These are phyloP conservation scores for Chaenocephalus aceratus DNA, from an alignment of 2,113 vertebrate genomes.

Conservation along the genomic window DNA sequence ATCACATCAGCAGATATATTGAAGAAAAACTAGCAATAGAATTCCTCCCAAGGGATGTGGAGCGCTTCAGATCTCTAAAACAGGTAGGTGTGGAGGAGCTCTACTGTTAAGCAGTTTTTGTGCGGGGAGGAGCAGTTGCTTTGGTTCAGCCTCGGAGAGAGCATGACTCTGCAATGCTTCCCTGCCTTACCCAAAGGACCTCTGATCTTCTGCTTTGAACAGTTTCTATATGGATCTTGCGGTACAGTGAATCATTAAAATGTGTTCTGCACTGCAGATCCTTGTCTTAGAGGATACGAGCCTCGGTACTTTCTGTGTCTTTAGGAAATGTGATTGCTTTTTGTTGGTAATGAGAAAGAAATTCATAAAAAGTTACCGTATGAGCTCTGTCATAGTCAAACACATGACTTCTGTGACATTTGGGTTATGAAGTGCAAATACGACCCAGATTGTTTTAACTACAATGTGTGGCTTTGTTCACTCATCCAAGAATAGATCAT, in stretches of 20 bases:
- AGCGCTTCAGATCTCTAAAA: constrained; percentile 46
- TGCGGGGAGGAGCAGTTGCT: constrained; percentile 33
- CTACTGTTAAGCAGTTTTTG: constrained; percentile 25
- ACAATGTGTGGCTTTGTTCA: constrained; percentile 53
- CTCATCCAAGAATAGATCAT: constrained; percentile 59
- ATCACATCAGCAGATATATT: constrained; percentile 61
- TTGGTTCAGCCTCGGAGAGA: constrained; percentile 28
- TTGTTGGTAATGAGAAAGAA: constrained; percentile 1
- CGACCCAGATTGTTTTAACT: constrained; percentile 58
- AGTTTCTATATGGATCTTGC: constrained; percentile 26
- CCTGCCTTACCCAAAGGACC: constrained; percentile 25
- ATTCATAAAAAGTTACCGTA: constrained; percentile 3
- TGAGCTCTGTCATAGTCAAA: not conserved
- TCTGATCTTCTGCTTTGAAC: constrained; percentile 41
- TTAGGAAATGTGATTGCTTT: not conserved
- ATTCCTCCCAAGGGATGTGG: constrained; percentile 37
- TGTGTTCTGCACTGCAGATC: constrained; percentile 7
- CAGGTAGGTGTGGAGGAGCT: constrained; percentile 48
- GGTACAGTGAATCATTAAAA: constrained; percentile 28
- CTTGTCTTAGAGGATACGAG: not conserved
- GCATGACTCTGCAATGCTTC: constrained; percentile 36
- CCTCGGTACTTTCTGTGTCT: not conserved
- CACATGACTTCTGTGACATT: constrained; percentile 32
- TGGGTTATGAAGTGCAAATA: constrained; percentile 62
- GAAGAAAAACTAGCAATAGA: constrained; percentile 34